These are phyloP conservation scores for Copidosoma aretas DNA, from an alignment of 2,888 invertebrate species.

Conservation along the genomic window DNA sequence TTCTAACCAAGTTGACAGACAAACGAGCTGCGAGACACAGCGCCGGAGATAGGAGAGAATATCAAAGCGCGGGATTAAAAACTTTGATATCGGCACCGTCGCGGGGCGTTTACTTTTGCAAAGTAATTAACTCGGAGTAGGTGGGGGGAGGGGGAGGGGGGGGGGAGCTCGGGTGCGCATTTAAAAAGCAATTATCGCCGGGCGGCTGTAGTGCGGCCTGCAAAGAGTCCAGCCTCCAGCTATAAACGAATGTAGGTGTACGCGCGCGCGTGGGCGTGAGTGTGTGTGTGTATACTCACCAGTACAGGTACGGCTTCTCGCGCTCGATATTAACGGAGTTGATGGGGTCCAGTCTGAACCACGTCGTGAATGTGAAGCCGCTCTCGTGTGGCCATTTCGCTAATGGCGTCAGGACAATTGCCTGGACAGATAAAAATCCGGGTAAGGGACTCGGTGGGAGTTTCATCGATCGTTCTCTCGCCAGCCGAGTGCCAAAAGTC, in stretches of 20 bases:
- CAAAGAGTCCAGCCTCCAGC: neutral
- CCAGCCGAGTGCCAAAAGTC: neutral
- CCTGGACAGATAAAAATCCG: constrained; percentile 68
- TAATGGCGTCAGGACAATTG: constrained; percentile 94
- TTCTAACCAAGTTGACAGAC: neutral
- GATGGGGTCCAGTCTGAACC: constrained; percentile 98
- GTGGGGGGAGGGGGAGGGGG: neutral
- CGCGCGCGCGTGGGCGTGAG: neutral
- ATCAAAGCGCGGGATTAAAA: neutral
- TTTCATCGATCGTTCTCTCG: constrained; percentile 1
- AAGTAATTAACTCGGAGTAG: constrained; percentile 16
- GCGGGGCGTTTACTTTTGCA: constrained; percentile 7
- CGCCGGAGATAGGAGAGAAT: neutral
- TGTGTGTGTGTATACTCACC: constrained; percentile 69
- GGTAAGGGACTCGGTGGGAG: neutral
- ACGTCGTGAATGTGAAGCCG: constrained; percentile 99
- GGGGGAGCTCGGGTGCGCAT: constrained; percentile 2
- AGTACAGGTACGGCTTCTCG: constrained; percentile 98
- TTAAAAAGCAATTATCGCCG: constrained; percentile 24
- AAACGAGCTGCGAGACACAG: neutral
- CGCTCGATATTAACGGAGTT: constrained; percentile 98
- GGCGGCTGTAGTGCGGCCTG: neutral
- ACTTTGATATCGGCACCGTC: constrained; percentile 1
- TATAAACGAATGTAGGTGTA: no score
- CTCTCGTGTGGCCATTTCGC: constrained; percentile 99